Conservation (phyloP, 2,888 invertebrate genomes). For the Drosophila lutescens region DNA sequence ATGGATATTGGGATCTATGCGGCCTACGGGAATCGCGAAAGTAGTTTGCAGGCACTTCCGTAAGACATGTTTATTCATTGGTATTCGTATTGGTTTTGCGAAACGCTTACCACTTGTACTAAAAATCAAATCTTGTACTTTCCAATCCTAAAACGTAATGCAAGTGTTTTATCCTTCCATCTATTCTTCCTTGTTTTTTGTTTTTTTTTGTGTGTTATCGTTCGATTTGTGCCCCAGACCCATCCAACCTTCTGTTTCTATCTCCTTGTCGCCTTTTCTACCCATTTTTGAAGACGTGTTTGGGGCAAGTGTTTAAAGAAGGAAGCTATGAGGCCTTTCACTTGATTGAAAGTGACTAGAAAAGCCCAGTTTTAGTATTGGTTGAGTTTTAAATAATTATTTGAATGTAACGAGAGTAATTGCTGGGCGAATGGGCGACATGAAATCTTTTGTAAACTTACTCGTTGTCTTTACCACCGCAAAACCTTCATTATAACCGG, state of each 20-base stretch:
- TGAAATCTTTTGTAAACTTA: constrained; percentile 17
- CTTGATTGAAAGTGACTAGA: not conserved
- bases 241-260: not conserved
- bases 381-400: no score
- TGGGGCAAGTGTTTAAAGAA: not conserved
- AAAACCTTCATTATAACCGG: not conserved
- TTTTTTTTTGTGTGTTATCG: constrained; percentile 5
- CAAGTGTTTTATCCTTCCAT: constrained; percentile 16
- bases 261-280: constrained; percentile 16
- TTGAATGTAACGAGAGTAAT: not conserved
- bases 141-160: constrained; percentile 19
- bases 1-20: constrained; percentile 58
- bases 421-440: constrained; percentile 13
- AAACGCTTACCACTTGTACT: constrained; percentile 32
- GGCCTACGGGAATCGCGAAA: constrained; percentile 63
- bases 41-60: constrained; percentile 71
- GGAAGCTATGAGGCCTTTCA: not conserved
- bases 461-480: constrained; percentile 14
- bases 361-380: no score
- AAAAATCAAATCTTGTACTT: constrained; percentile 10
- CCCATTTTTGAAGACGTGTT: not conserved
- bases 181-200: not conserved
- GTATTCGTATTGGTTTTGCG: constrained; percentile 9
- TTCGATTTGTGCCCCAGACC: constrained; percentile 27
- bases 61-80: constrained; percentile 63